Evolutionary conservation across 1,140 invertebrate species (phyloP).

Genomic region (Cherax quadricarinatus): DNA sequence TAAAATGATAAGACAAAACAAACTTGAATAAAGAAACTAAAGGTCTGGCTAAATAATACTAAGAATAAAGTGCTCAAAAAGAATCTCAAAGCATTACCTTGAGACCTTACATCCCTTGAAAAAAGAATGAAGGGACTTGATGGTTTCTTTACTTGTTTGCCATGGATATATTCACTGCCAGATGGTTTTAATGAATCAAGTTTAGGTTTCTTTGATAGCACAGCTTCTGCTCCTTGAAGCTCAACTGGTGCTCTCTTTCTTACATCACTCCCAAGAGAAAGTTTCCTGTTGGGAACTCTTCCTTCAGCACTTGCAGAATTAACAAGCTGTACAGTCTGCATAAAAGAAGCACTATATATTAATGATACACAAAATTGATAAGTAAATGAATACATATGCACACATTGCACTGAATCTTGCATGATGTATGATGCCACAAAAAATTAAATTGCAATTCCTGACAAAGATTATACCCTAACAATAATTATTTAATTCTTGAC

Average conservation of each 20-base stretch:
- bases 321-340: constrained; percentile 43
- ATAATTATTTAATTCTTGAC: no score
- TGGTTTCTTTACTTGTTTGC: constrained; percentile 44
- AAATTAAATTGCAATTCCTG: no score
- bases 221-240: background rate
- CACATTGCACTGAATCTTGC: no score
- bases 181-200: constrained; percentile 21
- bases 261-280: background rate
- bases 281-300: background rate
- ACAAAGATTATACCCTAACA: no score
- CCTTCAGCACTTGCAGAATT: background rate
- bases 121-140: constrained; percentile 51
- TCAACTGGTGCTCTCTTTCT: background rate
- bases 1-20: no score
- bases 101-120: constrained; percentile 46
- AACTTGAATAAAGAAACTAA: no score
- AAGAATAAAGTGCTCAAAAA: no score
- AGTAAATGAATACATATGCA: no score
- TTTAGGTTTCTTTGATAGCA: constrained; percentile 33
- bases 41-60: no score
- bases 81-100: constrained; percentile 15
- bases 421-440: no score
- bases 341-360: background rate
- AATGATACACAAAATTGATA: no score
- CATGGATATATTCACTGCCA: constrained; percentile 30